Percentiles rank a stretch among this genome's conserved stretches.
Evolutionary conservation across 2,797 vertebrate genomes (phyloP).

Genomic region (Liparis tanakae): DNA sequence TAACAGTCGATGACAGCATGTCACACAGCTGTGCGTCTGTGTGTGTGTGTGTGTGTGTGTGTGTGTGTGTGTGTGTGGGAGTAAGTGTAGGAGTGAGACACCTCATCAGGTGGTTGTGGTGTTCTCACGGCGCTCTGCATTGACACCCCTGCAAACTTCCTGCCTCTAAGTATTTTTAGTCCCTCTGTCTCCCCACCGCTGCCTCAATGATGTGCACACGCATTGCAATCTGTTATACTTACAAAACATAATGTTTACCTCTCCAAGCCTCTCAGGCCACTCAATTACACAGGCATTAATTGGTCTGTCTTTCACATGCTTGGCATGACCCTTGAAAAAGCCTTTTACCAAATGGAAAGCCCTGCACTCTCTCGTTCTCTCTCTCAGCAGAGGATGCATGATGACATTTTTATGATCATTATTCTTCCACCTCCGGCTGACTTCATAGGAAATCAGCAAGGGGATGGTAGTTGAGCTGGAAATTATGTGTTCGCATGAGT

Average conservation of each 20-base stretch:
- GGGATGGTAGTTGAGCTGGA: slow-evolving; percentile 26
- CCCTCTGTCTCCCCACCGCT: slow-evolving; percentile 9
- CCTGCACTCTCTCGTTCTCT: slow-evolving; percentile 9
- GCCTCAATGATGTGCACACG: slow-evolving; percentile 18
- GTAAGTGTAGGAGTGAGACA: slow-evolving; percentile 48
- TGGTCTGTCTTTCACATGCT: slow-evolving; percentile 31
- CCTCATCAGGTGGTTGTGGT: slow-evolving; percentile 62
- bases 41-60: slow-evolving; percentile 13
- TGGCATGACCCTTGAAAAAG: slow-evolving; percentile 14
- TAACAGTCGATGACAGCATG: slow-evolving; percentile 45
- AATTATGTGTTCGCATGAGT: slow-evolving; percentile 19
- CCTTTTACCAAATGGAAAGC: slow-evolving; percentile 30
- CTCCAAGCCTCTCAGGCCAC: slow-evolving; percentile 3
- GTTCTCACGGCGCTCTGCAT: slow-evolving; percentile 41
- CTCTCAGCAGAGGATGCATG: slow-evolving; percentile 22
- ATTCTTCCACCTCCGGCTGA: slow-evolving; percentile 49
- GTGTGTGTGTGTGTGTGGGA: slow-evolving; percentile 14
- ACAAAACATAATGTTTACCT: slow-evolving; percentile 9
- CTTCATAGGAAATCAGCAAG: slow-evolving; percentile 50
- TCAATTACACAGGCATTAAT: slow-evolving; percentile 15
- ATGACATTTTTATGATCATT: slow-evolving; percentile 61
- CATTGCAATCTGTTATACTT: slow-evolving; percentile 1
- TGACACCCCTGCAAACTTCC: slow-evolving; percentile 53
- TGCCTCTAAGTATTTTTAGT: slow-evolving; percentile 60
- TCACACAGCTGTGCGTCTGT: slow-evolving; percentile 52